Conservation (phyloP, 1,140 invertebrate species). For the Pachypsylla venusta region DNA sequence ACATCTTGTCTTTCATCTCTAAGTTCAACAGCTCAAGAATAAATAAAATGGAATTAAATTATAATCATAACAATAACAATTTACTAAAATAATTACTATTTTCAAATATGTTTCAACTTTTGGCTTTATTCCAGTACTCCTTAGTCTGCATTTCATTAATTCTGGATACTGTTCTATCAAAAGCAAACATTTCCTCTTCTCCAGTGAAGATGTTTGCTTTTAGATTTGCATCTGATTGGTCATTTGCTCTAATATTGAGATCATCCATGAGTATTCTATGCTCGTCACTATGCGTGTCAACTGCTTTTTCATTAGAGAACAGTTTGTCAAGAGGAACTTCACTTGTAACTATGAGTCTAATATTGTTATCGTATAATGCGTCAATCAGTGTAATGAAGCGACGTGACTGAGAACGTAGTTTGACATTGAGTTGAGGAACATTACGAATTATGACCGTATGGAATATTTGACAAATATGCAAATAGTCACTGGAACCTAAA, state of each 20-base stretch:
- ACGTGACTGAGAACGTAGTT: conserved; percentile 66
- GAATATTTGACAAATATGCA: conserved; percentile 80
- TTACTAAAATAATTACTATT: no score
- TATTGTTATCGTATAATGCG: conserved; percentile 87
- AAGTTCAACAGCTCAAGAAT: no score
- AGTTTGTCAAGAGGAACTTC: conserved; percentile 55
- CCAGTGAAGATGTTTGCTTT: conserved; percentile 83
- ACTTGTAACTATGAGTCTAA: conserved; percentile 64
- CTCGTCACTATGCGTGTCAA: conserved; percentile 19
- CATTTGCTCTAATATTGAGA: conserved; percentile 46
- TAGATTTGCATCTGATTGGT: not conserved
- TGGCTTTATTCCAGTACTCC: conserved; percentile 62
- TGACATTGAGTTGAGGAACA: conserved; percentile 66
- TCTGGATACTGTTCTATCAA: conserved; percentile 81
- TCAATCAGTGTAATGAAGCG: conserved; percentile 96
- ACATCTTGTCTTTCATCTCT: no score
- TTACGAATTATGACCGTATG: conserved; percentile 87
- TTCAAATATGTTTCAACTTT: no score
- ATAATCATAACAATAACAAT: no score
- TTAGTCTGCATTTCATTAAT: conserved; percentile 89
- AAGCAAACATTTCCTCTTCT: conserved; percentile 94
- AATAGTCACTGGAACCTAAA: conserved; percentile 84
- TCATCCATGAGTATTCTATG: conserved; percentile 84
- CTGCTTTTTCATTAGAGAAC: conserved; percentile 45
- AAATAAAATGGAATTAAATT: no score